Conservation (phyloP, 2,113 vertebrate species). For the Cavia porcellus region DNA sequence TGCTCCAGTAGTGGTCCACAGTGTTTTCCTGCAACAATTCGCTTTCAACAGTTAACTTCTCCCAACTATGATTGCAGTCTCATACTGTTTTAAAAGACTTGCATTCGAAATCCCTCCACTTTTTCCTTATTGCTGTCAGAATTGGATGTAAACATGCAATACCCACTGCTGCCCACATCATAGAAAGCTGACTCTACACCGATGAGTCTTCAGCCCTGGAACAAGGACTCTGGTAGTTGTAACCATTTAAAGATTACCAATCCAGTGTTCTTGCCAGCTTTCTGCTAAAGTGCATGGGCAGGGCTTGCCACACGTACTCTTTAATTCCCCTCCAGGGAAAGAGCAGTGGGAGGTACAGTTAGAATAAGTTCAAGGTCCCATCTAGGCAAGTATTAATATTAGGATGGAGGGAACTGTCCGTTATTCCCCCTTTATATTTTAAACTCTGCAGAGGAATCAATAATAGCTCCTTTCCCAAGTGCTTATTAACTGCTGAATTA, state of each 20-base stretch:
- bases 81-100: not conserved
- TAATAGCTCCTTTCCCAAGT: not conserved
- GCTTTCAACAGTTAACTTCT: conserved; percentile 27
- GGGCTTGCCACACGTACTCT: not conserved
- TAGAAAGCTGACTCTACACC: not conserved
- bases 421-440: not conserved
- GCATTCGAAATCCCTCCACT: not conserved
- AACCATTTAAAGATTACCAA: not conserved
- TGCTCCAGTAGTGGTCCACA: not conserved
- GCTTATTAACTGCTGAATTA: conserved; percentile 46
- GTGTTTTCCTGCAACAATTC: not conserved
- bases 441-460: not conserved
- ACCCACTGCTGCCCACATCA: not conserved
- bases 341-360: not conserved
- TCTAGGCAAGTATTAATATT: not conserved
- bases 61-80: not conserved
- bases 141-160: not conserved
- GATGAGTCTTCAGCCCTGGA: not conserved
- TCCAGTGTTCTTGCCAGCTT: not conserved
- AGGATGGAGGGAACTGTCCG: not conserved
- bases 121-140: not conserved
- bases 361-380: not conserved
- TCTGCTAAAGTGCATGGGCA: not conserved
- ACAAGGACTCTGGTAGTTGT: not conserved
- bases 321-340: not conserved